Evolutionary conservation across 2,113 vertebrate genomes (phyloP).

Genomic region (Microcebus griseorufus): DNA sequence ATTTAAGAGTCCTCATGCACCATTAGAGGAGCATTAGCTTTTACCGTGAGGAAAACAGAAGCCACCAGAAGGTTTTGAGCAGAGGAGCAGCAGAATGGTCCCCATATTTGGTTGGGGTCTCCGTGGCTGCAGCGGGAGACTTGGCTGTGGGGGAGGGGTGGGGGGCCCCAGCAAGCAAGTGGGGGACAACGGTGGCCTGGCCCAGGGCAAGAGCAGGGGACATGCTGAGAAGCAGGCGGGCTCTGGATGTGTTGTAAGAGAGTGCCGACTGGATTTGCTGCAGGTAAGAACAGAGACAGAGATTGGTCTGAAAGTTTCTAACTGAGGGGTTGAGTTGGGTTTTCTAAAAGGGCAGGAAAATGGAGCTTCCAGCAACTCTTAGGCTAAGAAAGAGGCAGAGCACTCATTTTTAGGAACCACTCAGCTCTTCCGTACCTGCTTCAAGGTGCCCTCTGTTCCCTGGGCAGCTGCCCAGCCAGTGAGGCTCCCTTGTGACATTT

Average conservation of each 20-base stretch:
- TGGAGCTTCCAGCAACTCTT: not conserved
- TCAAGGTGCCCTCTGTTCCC: not conserved
- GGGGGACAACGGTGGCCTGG: not conserved
- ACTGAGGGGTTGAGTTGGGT: not conserved
- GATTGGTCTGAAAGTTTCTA: not conserved
- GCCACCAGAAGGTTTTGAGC: not conserved
- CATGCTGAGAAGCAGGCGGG: not conserved
- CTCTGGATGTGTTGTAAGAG: rapidly evolving
- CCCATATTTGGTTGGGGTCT: not conserved
- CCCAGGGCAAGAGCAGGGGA: not conserved
- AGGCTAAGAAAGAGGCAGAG: not conserved
- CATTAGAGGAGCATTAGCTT: not conserved
- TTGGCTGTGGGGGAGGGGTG: too few species aligned
- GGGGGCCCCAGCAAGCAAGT: not conserved
- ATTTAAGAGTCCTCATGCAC: not conserved
- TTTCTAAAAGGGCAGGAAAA: not conserved
- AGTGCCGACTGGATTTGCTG: not conserved
- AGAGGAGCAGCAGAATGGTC: not conserved
- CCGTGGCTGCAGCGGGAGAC: not conserved
- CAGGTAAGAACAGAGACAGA: not conserved
- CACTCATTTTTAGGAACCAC: not conserved
- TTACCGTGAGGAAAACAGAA: not conserved
- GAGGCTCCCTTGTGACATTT: rapidly evolving
- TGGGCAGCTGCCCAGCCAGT: not conserved
- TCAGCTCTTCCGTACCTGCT: not conserved